phyloP scores from a whole-genome alignment of 2,888 invertebrate genomes.

The Agrochola circellaris region DNA sequence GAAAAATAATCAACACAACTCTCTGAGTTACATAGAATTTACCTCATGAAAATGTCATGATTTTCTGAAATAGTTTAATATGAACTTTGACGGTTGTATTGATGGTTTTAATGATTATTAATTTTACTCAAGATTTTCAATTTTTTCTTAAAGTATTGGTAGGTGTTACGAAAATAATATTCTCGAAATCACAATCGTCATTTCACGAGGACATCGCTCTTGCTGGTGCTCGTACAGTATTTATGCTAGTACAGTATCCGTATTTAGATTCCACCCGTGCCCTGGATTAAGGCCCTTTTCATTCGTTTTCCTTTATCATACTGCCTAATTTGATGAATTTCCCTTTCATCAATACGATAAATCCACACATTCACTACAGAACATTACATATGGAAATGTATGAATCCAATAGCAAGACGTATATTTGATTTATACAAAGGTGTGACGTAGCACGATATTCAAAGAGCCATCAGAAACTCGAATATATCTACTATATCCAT shows the following conservation, averaged over 20 bases:
- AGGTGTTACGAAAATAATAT: background rate
- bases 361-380: background rate
- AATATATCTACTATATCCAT: constrained; percentile 6
- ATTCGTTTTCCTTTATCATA: constrained; percentile 2
- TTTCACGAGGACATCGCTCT: background rate
- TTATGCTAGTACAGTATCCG: background rate
- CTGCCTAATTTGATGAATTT: constrained; percentile 21
- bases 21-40: too few relatives aligned
- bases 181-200: background rate
- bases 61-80: background rate
- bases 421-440: constrained; percentile 38
- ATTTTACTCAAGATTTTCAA: too few relatives aligned
- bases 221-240: background rate
- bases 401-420: background rate
- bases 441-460: constrained; percentile 27
- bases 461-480: constrained; percentile 24
- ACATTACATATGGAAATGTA: background rate
- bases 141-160: too few relatives aligned
- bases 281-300: constrained; percentile 1
- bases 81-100: too few relatives aligned
- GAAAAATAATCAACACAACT: too few relatives aligned
- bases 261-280: constrained; percentile 1
- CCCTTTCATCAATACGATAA: constrained; percentile 25
- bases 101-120: too few relatives aligned
- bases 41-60: too few relatives aligned